Base-by-base conservation (phyloP, 1,140 invertebrate species). In the Drosophila suzukii region DNA sequence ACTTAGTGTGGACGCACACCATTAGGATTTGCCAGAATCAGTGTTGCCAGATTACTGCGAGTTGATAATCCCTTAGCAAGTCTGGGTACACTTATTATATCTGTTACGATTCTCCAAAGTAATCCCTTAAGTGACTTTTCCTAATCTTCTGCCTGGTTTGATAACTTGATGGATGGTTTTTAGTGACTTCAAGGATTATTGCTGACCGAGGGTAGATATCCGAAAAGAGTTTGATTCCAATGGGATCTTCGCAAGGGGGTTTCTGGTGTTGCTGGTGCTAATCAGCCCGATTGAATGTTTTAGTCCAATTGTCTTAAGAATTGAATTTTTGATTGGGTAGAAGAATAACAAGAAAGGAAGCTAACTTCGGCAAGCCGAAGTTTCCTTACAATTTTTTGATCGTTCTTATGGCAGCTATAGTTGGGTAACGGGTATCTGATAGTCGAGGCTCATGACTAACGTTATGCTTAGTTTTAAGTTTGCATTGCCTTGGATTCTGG, bases 51-150 rank as follows among this genome's bases (percentile, higher is more conserved):
- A 67, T 63, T 58, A 38, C 34, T 60, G 13, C 17, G 10, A 17
- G 39, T 3, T 10, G 27, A 36, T 30, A 43, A 34, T 10, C 13
- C 38, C 38, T 15, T 11, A 24, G 41, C 30, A 55, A 36, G 34
- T 41, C 43, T 43, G 30, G 20, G 4, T n/a, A n/a, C 17, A 65
- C 65, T 71, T 70, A 71, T 57, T 65, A 39, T 71, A 70, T 71
- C 67, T 70, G 51, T 71, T 57, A 47, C 67, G 12, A 70, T 11
- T 56, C 67, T 43, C n/a, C 17, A 20, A 36, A 36, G 41, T 57
- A 71, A 70, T 71, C 67, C 67, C 60, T 30, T 68, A 66, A 65
- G 60, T 53, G 47, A 30, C 65, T 53, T 63, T 12, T 51, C 70
- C 70, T 71, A 36, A 57, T 71, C 65, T 71, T 50, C 44, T n/a